Evolutionary conservation across 2,888 invertebrate species (phyloP), one percentile per base, ranked within the genome.

Genomic region (Hirudinaria manillensis): DNA sequence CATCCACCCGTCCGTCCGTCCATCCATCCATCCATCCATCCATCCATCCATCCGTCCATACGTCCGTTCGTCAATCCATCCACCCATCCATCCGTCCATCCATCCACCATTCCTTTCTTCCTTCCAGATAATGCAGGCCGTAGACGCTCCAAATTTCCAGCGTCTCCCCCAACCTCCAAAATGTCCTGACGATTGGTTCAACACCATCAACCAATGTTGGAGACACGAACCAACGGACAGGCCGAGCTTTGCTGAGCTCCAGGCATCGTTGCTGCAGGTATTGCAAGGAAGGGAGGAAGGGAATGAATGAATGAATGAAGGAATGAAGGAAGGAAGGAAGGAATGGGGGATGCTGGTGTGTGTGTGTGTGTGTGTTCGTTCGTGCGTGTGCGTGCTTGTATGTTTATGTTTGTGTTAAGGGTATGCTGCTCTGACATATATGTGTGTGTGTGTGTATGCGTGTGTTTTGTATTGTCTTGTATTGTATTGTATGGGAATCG

Each of bases 121-220:
- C 29, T 4, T n/a, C 45, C 75, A 80, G 80, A 77, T 80, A 55
- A 75, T 80, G 55, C 78, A 80, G 38, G 77, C 77, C 7, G 77
- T 80, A 16, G 79, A 80, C 45, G 78, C 78, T 75, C 80, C 80
- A 0, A 76, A 74, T 45, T 77, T 55, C 24, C 76, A 93, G 89
- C 89, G 96, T 77, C 86, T 97, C 78, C 95, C 96, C 82, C 91
- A 92, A 80, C 97, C 97, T 0, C 95, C 95, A 81, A 93, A 93
- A 82, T 97, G 97, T 83, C 95, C 98, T 0, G 90, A 92, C 79
- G 93, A 93, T 61, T 94, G 94, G 85, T 97, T 93, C 84, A 89
- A 89, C 13, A 86, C 94, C 19, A 97, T 99, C 97, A 88, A 92
- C 80, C 92, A 93, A 83, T 98, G 98, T 84, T 99, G 99, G 99